Percentiles rank a stretch among this genome's conserved stretches.
These are phyloP conservation scores for Nothobranchius kuhntae DNA, from an alignment of 2,113 vertebrate genomes.

Conservation along the genomic window DNA sequence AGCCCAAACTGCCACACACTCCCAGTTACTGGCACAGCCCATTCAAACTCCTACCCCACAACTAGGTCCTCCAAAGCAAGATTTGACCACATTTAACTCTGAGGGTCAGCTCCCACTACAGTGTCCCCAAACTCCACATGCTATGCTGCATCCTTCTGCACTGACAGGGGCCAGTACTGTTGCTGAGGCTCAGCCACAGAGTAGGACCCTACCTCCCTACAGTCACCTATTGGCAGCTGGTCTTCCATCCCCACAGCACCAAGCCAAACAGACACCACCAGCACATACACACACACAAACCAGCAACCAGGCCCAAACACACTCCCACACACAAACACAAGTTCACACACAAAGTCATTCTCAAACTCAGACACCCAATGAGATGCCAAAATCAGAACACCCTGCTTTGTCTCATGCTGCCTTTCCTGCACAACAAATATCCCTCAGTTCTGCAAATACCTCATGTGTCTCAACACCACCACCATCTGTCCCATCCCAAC, in stretches of 20 bases:
- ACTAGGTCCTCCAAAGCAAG: conserved; percentile 35
- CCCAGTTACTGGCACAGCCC: conserved; percentile 56
- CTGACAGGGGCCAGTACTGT: conserved; percentile 44
- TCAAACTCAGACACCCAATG: conserved; percentile 60
- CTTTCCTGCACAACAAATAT: conserved; percentile 65
- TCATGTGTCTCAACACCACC: conserved; percentile 61
- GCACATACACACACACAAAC: conserved; percentile 63
- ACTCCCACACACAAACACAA: conserved; percentile 59
- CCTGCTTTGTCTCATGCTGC: conserved; percentile 47
- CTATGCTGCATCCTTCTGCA: conserved; percentile 40
- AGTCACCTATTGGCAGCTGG: conserved; percentile 59
- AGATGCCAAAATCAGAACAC: conserved; percentile 43
- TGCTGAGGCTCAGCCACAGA: conserved; percentile 51
- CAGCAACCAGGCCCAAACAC: conserved; percentile 59
- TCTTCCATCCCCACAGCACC: conserved; percentile 65
- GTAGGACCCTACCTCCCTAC: conserved; percentile 48
- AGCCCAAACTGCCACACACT: conserved; percentile 29
- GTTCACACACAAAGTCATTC: conserved; percentile 61
- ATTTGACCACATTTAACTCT: conserved; percentile 50
- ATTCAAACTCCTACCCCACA: conserved; percentile 51
- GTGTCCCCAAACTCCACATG: conserved; percentile 47
- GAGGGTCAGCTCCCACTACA: conserved; percentile 49
- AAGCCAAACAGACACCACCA: conserved; percentile 50
- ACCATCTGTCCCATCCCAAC: conserved; percentile 58
- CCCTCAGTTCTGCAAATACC: conserved; percentile 67